A percentile compares a stretch with the other conserved stretches of the same genome.
Evolutionary conservation across 2,113 vertebrate species (phyloP).

Genomic region (Melanocharis versteri): DNA sequence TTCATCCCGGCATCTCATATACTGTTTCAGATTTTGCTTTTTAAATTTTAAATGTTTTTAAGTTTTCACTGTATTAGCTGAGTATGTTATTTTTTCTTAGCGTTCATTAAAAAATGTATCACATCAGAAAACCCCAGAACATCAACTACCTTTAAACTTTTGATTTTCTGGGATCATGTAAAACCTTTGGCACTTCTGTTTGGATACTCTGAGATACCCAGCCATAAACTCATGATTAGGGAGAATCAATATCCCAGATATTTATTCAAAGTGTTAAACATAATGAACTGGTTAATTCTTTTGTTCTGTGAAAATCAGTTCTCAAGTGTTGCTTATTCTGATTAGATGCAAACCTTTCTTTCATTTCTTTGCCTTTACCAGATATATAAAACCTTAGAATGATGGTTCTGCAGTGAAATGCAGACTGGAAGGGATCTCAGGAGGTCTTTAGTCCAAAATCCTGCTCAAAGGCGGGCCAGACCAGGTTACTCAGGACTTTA

Average conservation of each 20-base stretch:
- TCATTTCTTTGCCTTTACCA: neutral
- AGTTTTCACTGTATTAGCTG: neutral
- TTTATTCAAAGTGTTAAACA: neutral
- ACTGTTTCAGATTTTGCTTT: neutral
- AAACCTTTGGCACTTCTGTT: neutral
- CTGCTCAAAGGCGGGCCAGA: neutral
- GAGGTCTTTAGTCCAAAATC: neutral
- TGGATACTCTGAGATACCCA: neutral
- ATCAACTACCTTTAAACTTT: neutral
- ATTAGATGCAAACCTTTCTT: slow-evolving; percentile 27
- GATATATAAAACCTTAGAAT: neutral
- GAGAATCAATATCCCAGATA: neutral
- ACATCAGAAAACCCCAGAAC: neutral
- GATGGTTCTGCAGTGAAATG: neutral
- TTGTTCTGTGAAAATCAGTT: slow-evolving; percentile 42
- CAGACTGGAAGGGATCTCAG: neutral
- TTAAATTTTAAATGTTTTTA: neutral
- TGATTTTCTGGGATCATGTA: neutral
- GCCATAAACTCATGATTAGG: neutral
- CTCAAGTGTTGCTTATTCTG: slow-evolving; percentile 20
- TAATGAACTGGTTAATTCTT: slow-evolving; percentile 41
- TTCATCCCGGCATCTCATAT: neutral
- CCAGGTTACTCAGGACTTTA: neutral
- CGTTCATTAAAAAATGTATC: neutral
- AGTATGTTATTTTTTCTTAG: neutral